Conservation (phyloP, 2,113 vertebrate species). For the Kryptolebias marmoratus region DNA sequence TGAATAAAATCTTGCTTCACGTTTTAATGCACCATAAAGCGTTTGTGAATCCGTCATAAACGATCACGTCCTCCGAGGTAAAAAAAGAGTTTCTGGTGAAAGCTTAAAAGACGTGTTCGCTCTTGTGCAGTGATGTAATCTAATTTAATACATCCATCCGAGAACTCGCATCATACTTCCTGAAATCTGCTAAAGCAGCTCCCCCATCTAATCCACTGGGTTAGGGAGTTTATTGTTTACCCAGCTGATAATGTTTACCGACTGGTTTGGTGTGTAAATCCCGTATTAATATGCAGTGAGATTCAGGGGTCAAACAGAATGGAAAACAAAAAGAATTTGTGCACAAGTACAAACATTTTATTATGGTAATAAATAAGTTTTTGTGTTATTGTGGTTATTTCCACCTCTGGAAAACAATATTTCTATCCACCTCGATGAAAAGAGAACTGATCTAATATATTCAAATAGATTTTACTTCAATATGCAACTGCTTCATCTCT, state of each 20-base stretch:
- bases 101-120: constrained; percentile 2
- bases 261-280: background rate
- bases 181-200: background rate
- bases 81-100: constrained; percentile 4
- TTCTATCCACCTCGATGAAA: background rate
- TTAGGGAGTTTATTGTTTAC: background rate
- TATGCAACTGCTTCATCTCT: background rate
- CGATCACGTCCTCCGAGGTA: constrained; percentile 19
- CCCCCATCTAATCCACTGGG: background rate
- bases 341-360: background rate
- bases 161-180: background rate
- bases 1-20: background rate
- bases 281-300: background rate
- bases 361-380: accelerated
- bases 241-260: constrained; percentile 4
- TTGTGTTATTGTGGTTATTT: background rate
- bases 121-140: background rate
- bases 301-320: background rate
- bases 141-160: constrained; percentile 1
- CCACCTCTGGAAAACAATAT: background rate
- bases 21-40: background rate
- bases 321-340: background rate
- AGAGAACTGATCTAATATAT: background rate
- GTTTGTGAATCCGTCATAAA: background rate
- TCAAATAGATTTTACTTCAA: constrained; percentile 11